Conservation (phyloP, 2,113 vertebrate genomes). For the Leptodactylus fuscus region DNA sequence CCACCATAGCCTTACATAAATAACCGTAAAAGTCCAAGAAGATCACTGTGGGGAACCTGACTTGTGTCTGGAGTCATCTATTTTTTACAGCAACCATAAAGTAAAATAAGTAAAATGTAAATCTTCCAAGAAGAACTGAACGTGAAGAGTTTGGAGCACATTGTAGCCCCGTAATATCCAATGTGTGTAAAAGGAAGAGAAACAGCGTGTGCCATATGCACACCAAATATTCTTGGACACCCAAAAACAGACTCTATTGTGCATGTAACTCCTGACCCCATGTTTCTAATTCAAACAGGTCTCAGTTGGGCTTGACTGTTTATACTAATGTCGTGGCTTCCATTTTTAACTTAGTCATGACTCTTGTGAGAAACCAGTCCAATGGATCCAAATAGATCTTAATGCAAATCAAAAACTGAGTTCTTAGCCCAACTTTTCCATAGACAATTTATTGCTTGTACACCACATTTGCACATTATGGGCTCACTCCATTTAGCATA, state of each 20-base stretch:
- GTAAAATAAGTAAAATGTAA: neutral
- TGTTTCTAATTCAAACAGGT: too few relatives aligned
- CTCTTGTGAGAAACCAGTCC: too few relatives aligned
- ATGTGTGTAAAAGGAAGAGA: too few relatives aligned
- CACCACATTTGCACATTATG: neutral
- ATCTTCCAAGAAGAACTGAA: neutral
- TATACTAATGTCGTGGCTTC: too few relatives aligned
- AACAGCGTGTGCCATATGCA: too few relatives aligned
- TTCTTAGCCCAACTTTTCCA: neutral
- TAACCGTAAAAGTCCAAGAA: neutral
- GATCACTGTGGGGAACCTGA: neutral
- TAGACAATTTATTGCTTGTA: neutral
- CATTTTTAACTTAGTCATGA: too few relatives aligned
- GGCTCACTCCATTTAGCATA: neutral
- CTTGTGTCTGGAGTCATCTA: slow-evolving; percentile 12
- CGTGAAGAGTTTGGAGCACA: neutral
- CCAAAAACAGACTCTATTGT: too few relatives aligned
- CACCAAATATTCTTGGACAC: too few relatives aligned
- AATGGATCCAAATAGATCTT: too few relatives aligned
- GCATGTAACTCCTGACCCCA: too few relatives aligned
- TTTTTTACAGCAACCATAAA: neutral
- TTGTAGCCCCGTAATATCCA: neutral
- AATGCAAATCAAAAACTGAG: too few relatives aligned
- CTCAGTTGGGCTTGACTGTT: too few relatives aligned
- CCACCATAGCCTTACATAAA: neutral